Base-by-base conservation (phyloP, 2,888 invertebrate genomes). In the Spisula subtruncata region DNA sequence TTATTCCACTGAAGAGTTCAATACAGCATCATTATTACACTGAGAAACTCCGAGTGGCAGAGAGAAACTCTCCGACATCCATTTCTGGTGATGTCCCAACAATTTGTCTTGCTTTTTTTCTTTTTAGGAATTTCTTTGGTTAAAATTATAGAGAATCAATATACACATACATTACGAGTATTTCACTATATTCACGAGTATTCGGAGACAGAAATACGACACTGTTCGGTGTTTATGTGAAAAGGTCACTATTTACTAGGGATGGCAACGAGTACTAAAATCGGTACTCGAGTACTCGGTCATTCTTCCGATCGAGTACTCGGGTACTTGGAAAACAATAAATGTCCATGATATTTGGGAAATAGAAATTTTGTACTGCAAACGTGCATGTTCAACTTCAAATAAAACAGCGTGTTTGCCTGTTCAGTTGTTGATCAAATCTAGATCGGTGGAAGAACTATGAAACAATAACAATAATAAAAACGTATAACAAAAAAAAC, bases 71-170 rank as follows among this genome's bases (percentile, higher is more conserved):
- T n/a, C 60, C 60, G 10, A 25, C 60, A 25, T 66, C 25, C 60
- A 25, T 66, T 66, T 6, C 60, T 41, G 41, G 2, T 41, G 41
- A 25, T 25, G 60, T 66, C 60, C 60, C 10, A 66, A 66, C 25
- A 66, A 66, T 66, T 66, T 66, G 25, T 25, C 25, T 25, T n/a
- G 60, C 25, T 66, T 66, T 66, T 66, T 66, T 66, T 66, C n/a
- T 25, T 66, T 41, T 41, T 41, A 41, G 41, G 25, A 66, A 66
- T 66, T 66, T 66, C 60, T 25, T 25, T n/a, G 2, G 41, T 4
- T 66, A 25, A 66, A 66, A 66, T 25, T 66, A 41, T 41, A 41
- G 60, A 25, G 20, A 66, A 66, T 66, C 60, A 66, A 66, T 66
- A 66, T 25, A 25, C 0, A 5, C 60, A 25, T 10, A 6, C n/a